phyloP scores from a whole-genome alignment of 2,888 invertebrate genomes.

The Ophion costatus region DNA sequence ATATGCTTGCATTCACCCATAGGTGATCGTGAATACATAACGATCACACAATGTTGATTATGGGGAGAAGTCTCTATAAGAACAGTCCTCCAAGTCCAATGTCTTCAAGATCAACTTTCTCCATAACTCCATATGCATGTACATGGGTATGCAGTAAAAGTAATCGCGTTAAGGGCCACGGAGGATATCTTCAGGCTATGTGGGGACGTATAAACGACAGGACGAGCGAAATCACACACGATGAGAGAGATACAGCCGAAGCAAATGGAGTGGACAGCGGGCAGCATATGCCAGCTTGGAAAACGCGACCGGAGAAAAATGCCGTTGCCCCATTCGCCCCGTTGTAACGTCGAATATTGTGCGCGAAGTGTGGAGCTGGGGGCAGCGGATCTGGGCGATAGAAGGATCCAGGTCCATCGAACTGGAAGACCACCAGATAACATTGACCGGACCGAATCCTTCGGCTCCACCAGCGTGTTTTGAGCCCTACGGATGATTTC shows the following conservation, averaged over 20 bases:
- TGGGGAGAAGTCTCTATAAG: too few relatives aligned
- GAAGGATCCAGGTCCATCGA: slow-evolving; percentile 74
- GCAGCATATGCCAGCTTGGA: slow-evolving; percentile 81
- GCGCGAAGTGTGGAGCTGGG: slow-evolving; percentile 14
- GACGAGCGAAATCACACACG: slow-evolving; percentile 37
- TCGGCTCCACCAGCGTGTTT: slow-evolving; percentile 3
- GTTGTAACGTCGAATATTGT: slow-evolving; percentile 63
- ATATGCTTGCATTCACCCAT: background rate
- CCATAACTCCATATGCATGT: background rate
- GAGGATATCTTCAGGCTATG: slow-evolving; percentile 9
- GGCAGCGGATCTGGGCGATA: slow-evolving; percentile 3
- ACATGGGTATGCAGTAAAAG: background rate
- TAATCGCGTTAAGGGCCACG: slow-evolving; percentile 12
- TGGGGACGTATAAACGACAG: slow-evolving; percentile 1
- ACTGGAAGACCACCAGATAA: slow-evolving; percentile 81
- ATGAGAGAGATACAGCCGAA: slow-evolving; percentile 73
- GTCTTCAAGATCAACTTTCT: too few relatives aligned
- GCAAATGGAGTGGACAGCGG: slow-evolving; percentile 84
- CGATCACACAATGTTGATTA: background rate
- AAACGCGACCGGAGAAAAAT: slow-evolving; percentile 48
- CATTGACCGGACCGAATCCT: slow-evolving; percentile 76
- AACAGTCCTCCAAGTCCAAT: too few relatives aligned
- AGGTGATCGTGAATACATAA: too few relatives aligned
- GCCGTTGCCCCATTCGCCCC: background rate
- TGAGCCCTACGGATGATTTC: slow-evolving; percentile 37